A percentile compares a stretch with the other conserved stretches of the same genome.
These are phyloP conservation scores for Borostomias antarcticus DNA, from an alignment of 2,797 vertebrate genomes.

Conservation along the genomic window DNA sequence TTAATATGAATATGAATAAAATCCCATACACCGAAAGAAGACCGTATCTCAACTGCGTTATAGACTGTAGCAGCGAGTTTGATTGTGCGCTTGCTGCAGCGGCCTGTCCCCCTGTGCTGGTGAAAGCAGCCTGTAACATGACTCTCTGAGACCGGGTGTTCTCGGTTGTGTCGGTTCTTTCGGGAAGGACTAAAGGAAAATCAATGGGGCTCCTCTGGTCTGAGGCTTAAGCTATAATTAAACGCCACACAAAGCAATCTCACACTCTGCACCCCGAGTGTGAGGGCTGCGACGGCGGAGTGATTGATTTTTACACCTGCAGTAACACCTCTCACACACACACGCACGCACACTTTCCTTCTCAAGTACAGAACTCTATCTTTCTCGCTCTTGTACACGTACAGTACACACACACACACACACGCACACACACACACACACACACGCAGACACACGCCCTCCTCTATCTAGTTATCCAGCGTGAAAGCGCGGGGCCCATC, in stretches of 20 bases:
- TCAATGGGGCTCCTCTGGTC: constrained; percentile 67
- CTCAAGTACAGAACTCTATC: not conserved
- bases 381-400: constrained; percentile 19
- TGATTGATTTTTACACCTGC: constrained; percentile 76
- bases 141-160: too few relatives aligned
- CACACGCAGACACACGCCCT: constrained; percentile 18
- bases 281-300: constrained; percentile 55
- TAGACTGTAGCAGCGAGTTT: not conserved
- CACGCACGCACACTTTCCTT: constrained; percentile 27
- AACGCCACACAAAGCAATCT: constrained; percentile 72
- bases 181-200: constrained; percentile 67
- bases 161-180: constrained; percentile 61
- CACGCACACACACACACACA: constrained; percentile 11
- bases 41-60: too few relatives aligned
- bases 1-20: too few relatives aligned
- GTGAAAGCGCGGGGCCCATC: constrained; percentile 67
- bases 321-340: constrained; percentile 53
- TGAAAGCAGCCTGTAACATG: constrained; percentile 53
- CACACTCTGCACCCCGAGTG: constrained; percentile 54
- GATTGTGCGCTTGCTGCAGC: constrained; percentile 6
- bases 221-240: constrained; percentile 73
- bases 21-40: too few relatives aligned
- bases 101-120: constrained; percentile 48
- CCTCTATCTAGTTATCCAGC: constrained; percentile 72
- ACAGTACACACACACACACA: constrained; percentile 36